These are phyloP conservation scores for Eilema griseolum DNA, from an alignment of 2,888 invertebrate species.

Conservation along the genomic window DNA sequence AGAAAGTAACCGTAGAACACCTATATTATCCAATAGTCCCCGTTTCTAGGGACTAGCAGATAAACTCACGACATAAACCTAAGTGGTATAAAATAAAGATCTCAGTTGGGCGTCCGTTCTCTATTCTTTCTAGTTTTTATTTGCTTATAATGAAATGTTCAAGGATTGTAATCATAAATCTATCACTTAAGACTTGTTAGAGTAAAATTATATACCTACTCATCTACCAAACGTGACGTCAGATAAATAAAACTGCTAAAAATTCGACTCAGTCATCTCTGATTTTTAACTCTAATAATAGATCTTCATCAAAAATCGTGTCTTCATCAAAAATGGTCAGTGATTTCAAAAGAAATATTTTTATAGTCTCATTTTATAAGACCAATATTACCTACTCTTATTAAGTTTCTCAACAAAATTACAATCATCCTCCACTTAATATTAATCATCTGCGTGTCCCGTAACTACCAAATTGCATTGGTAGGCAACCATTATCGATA, in stretches of 20 bases:
- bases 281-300: not conserved
- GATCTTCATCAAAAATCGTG: not conserved
- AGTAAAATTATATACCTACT: not conserved
- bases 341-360: slow-evolving; percentile 17
- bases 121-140: too few relatives aligned
- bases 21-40: too few relatives aligned
- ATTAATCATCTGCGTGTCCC: slow-evolving; percentile 30
- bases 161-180: not conserved
- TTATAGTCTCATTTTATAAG: slow-evolving; percentile 16
- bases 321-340: not conserved
- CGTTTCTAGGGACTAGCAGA: too few relatives aligned
- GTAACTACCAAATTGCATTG: slow-evolving; percentile 31
- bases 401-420: slow-evolving; percentile 11
- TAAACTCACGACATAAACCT: too few relatives aligned
- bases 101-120: too few relatives aligned
- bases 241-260: not conserved
- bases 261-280: not conserved
- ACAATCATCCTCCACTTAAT: slow-evolving; percentile 29
- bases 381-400: slow-evolving; percentile 13
- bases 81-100: too few relatives aligned
- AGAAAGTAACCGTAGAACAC: too few relatives aligned
- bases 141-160: not conserved
- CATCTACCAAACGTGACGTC: not conserved
- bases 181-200: not conserved
- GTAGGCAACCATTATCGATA: slow-evolving; percentile 28